phyloP scores from a whole-genome alignment of 35 echinoderm and acorn worm species.

The Stichopus chloronotus region DNA sequence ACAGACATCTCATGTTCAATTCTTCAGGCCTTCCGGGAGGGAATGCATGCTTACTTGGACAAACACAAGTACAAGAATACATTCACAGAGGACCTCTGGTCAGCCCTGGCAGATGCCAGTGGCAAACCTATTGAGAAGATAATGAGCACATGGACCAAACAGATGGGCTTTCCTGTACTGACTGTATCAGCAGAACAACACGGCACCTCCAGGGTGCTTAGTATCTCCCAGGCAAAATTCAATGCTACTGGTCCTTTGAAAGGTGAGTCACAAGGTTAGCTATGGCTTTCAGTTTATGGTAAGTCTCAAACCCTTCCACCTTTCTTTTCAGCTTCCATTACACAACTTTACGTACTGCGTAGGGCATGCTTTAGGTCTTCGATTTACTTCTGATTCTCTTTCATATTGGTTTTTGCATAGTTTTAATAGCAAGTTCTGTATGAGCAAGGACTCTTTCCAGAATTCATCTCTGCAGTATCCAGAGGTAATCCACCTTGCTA shows the following conservation, averaged over 20 bases:
- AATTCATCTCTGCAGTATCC: too few relatives aligned
- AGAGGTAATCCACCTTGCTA: too few relatives aligned
- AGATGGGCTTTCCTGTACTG: conserved; percentile 96
- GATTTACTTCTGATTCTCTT: too few relatives aligned
- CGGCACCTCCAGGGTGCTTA: conserved; percentile 77
- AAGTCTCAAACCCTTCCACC: background rate
- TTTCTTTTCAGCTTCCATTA: too few relatives aligned
- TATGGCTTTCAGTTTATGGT: background rate
- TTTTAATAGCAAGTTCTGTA: too few relatives aligned
- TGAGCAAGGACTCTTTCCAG: too few relatives aligned
- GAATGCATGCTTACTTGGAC: conserved; percentile 88
- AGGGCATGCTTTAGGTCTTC: too few relatives aligned
- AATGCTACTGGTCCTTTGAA: conserved; percentile 78
- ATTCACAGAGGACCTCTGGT: conserved; percentile 94
- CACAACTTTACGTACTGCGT: too few relatives aligned
- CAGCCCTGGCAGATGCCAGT: conserved; percentile 75
- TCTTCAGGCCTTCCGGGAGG: conserved; percentile 78
- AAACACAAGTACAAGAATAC: conserved; percentile 89
- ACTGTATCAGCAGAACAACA: conserved; percentile 82
- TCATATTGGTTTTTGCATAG: too few relatives aligned
- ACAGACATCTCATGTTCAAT: background rate
- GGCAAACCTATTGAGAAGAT: conserved; percentile 80
- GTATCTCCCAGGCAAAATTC: conserved; percentile 86
- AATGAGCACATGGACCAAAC: conserved; percentile 97
- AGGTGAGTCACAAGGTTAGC: conserved; percentile 49